phyloP scores from a whole-genome alignment of 2,797 vertebrate species.

The Alfaro cultratus region DNA sequence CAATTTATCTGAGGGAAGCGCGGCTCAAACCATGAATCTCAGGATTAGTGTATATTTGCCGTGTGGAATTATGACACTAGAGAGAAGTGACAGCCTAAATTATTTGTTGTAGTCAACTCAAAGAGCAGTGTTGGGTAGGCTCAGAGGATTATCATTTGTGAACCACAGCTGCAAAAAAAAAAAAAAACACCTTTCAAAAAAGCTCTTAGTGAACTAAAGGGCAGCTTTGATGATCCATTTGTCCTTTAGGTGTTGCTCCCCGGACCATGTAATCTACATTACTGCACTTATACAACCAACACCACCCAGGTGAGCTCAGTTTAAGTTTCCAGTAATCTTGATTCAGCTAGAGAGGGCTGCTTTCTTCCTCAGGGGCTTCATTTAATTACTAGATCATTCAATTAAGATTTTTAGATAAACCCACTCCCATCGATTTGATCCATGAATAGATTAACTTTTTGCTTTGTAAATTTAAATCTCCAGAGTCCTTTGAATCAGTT shows the following conservation, averaged over 20 bases:
- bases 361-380: not conserved
- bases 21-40: not conserved
- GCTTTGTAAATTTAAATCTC: not conserved
- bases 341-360: not conserved
- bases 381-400: not conserved
- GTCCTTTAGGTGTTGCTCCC: slow-evolving; percentile 22
- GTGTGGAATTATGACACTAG: not conserved
- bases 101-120: not conserved
- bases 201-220: slow-evolving; percentile 10
- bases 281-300: slow-evolving; percentile 6
- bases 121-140: not conserved
- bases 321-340: not conserved
- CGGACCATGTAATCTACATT: slow-evolving; percentile 20
- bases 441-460: not conserved
- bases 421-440: not conserved
- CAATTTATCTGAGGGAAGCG: not conserved
- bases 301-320: slow-evolving; percentile 2
- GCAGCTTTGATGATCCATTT: slow-evolving; percentile 19
- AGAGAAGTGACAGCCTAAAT: not conserved
- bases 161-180: not conserved
- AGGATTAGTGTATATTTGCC: not conserved
- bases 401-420: not conserved
- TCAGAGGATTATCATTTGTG: not conserved
- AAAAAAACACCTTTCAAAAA: slow-evolving; percentile 16
- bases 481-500: not conserved